Percentiles rank a stretch among this genome's conserved stretches.
Conservation (phyloP, 2,888 invertebrate species). For the Spodoptera picta region DNA sequence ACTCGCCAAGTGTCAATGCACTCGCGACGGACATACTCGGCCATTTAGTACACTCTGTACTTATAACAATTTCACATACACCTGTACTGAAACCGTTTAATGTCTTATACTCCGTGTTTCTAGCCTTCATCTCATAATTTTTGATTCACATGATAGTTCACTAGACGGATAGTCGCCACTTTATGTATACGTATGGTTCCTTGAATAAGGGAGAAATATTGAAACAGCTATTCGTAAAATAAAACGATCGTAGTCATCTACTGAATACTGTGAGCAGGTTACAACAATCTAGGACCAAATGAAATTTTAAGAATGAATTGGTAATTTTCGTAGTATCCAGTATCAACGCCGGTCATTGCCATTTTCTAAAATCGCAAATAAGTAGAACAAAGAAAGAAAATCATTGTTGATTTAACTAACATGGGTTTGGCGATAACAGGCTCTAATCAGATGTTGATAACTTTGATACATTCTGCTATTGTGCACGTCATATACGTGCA, state of each 20-base stretch:
- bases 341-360: neutral
- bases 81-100: constrained; percentile 42
- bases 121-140: neutral
- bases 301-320: no score
- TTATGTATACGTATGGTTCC: no score
- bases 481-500: neutral
- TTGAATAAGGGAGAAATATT: no score
- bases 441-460: constrained; percentile 24
- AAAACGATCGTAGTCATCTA: no score
- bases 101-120: constrained; percentile 13
- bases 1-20: constrained; percentile 68
- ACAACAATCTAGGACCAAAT: no score
- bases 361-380: constrained; percentile 1
- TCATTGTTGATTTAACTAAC: neutral
- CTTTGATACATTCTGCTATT: constrained; percentile 1
- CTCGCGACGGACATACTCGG: constrained; percentile 59
- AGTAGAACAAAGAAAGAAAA: constrained; percentile 5
- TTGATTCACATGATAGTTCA: no score
- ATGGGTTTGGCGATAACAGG: constrained; percentile 1
- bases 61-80: constrained; percentile 53
- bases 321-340: no score
- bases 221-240: no score
- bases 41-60: constrained; percentile 58
- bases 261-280: no score
- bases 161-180: no score